These are phyloP conservation scores for Mandrillus leucophaeus DNA, from an alignment of 2,113 vertebrate genomes.

Conservation along the genomic window DNA sequence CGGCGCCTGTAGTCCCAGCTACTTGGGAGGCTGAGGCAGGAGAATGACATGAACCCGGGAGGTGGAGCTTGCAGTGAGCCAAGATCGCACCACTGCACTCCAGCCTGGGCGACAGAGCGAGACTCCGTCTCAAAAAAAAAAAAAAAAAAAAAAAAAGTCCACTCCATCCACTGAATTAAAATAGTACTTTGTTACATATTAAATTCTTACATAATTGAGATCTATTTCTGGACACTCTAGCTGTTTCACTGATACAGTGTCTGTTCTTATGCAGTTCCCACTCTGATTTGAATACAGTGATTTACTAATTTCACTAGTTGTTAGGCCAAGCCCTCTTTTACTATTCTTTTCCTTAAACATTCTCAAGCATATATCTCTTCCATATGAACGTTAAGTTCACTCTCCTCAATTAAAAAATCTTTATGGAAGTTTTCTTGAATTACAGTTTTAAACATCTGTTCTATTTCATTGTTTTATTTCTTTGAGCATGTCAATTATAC, in stretches of 20 bases:
- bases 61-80: too few species aligned
- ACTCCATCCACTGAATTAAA: neutral
- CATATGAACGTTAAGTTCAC: neutral
- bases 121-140: too few species aligned
- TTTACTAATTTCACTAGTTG: neutral
- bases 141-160: too few species aligned
- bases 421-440: neutral
- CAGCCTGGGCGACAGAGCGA: too few species aligned
- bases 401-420: neutral
- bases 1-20: too few species aligned
- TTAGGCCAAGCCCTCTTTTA: accelerated
- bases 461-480: neutral
- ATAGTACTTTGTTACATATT: neutral
- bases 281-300: neutral
- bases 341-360: neutral
- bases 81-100: too few species aligned
- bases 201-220: neutral
- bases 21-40: too few species aligned
- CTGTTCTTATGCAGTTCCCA: neutral
- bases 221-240: neutral
- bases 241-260: neutral
- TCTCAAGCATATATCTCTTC: neutral
- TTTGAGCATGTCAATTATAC: neutral
- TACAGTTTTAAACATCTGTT: neutral
- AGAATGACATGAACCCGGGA: too few species aligned